Evolutionary conservation across 1,140 invertebrate genomes (phyloP), one percentile per base, ranked within the genome.

Genomic region (Saccostrea echinata): DNA sequence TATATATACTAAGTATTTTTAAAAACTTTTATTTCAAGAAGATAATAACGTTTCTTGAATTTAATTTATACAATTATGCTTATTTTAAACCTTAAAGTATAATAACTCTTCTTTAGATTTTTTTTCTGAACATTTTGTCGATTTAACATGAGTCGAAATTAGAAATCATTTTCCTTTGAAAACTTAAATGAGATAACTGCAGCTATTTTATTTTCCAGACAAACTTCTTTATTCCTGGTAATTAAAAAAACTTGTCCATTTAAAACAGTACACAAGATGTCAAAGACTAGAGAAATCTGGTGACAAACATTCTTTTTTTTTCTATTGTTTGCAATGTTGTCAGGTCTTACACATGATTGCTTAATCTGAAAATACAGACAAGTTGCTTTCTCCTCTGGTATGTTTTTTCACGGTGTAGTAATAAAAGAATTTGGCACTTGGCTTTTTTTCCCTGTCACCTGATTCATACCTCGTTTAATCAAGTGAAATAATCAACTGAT

Each of bases 401-500:
- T 76, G 27, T 30, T 76, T 76, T 30, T 13, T 3, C 24, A 13
- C 68, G 16, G 21, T 24, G 57, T 64, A n/a, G 24, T 61, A 21
- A 76, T 9, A 76, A 76, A 16, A 76, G 68, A 27, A 16, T 64
- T 76, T 6, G 68, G 27, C 68, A 33, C 30, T 76, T 27, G 68
- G 30, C 4, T 76, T 76, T 71, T 27, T 27, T 76, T 18, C 43
- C 9, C 68, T 33, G 68, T 33, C 68, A 76, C 68, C 27, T 76
- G 13, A 11, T 24, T 76, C 27, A 71, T 71, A 27, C 68, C 68
- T 6, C 9, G 27, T 16, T 24, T 76, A 76, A 76, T 76, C 68
- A 76, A 27, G 68, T 33, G 68, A 30, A 33, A 33, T 76, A 76
- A 76, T 76, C 68, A 76, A 33, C 27, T 16, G 24, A 76, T 76